These are phyloP conservation scores for Dryobotodes eremita DNA, from an alignment of 2,888 invertebrate genomes.

Conservation along the genomic window DNA sequence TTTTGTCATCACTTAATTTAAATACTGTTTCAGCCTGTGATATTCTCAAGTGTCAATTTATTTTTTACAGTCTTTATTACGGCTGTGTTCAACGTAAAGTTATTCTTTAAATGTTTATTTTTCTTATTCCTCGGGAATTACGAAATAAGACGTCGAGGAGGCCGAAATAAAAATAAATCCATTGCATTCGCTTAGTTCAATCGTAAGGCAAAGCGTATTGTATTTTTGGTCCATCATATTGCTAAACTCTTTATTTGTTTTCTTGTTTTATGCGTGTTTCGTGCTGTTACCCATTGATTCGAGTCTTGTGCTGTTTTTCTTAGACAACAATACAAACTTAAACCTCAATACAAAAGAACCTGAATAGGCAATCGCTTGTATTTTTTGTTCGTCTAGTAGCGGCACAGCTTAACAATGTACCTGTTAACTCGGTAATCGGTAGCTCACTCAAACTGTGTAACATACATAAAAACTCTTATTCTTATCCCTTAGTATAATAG, in stretches of 20 bases:
- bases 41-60: constrained; percentile 50
- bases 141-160: constrained; percentile 56
- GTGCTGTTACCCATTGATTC: constrained; percentile 34
- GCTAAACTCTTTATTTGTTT: constrained; percentile 30
- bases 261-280: constrained; percentile 19
- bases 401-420: constrained; percentile 60
- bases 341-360: constrained; percentile 52
- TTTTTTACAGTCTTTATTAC: constrained; percentile 27
- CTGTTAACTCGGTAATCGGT: constrained; percentile 65
- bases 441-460: constrained; percentile 44
- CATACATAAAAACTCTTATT: constrained; percentile 53
- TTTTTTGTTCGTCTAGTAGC: constrained; percentile 60
- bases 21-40: constrained; percentile 37
- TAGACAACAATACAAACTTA: constrained; percentile 59
- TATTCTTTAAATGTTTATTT: constrained; percentile 4
- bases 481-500: constrained; percentile 25
- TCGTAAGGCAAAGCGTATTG: constrained; percentile 4
- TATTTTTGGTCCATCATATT: constrained; percentile 35
- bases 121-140: constrained; percentile 27
- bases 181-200: constrained; percentile 12
- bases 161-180: constrained; percentile 59
- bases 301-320: constrained; percentile 44
- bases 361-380: constrained; percentile 52
- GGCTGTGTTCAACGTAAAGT: constrained; percentile 15
- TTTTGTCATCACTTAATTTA: constrained; percentile 62